Conservation (phyloP, 2,888 invertebrate genomes). For the Dendrolimus pini region DNA sequence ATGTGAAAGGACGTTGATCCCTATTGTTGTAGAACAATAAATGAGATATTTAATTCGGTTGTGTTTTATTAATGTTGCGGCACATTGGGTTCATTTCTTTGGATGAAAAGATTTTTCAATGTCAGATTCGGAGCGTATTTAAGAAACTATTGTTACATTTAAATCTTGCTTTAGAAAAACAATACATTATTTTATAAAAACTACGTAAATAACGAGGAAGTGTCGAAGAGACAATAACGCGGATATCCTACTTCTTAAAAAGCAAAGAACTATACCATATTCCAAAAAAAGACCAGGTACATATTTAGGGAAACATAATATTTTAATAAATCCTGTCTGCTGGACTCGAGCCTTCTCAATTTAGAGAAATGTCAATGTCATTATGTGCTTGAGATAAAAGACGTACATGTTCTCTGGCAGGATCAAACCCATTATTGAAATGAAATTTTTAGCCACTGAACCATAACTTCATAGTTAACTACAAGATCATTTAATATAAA, state of each 20-base stretch:
- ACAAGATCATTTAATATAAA: too few species aligned
- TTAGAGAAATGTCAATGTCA: too few species aligned
- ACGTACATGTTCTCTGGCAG: too few species aligned
- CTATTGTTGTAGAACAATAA: conserved; percentile 20
- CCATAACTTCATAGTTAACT: too few species aligned
- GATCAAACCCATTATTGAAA: too few species aligned
- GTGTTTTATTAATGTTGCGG: conserved; percentile 13
- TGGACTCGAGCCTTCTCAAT: too few species aligned
- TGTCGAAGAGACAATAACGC: conserved; percentile 1
- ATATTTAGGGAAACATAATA: too few species aligned
- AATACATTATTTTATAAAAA: not conserved
- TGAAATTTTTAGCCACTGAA: too few species aligned
- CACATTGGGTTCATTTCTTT: not conserved
- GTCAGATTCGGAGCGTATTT: conserved; percentile 35
- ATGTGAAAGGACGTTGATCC: conserved; percentile 29
- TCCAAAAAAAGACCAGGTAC: too few species aligned
- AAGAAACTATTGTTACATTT: conserved; percentile 27
- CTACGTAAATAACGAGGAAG: conserved; percentile 2
- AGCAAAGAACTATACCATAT: too few species aligned
- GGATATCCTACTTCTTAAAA: not conserved
- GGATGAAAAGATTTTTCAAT: conserved; percentile 24
- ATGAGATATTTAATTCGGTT: conserved; percentile 24
- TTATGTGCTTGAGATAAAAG: too few species aligned
- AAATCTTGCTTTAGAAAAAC: conserved; percentile 1
- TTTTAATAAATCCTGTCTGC: too few species aligned